phyloP scores from a whole-genome alignment of 2,888 invertebrate genomes.

The Tenthredo amoena region DNA sequence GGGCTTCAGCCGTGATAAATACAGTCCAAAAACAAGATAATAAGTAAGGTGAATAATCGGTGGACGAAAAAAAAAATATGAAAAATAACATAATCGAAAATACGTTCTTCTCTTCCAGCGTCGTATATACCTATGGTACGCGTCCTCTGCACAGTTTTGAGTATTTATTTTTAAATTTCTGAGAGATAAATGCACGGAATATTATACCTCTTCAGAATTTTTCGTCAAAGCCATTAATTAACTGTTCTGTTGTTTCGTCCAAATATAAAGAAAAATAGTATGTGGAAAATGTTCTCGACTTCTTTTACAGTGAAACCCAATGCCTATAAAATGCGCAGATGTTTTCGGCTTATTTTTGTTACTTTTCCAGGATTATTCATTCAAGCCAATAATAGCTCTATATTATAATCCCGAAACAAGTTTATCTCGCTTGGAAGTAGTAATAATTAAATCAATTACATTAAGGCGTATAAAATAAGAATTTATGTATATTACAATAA shows the following conservation, averaged over 20 bases:
- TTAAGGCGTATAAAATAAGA: no score
- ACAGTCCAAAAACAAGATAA: constrained; percentile 5
- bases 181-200: not conserved
- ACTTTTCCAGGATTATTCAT: not conserved
- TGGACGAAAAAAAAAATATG: not conserved
- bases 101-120: not conserved
- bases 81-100: not conserved
- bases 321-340: not conserved
- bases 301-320: not conserved
- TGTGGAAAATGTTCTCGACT: not conserved
- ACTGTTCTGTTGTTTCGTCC: not conserved
- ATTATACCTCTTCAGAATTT: not conserved
- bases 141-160: not conserved
- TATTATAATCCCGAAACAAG: not conserved
- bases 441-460: not conserved
- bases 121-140: not conserved
- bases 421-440: not conserved
- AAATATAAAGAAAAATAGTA: not conserved
- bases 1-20: not conserved
- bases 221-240: not conserved
- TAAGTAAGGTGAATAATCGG: not conserved
- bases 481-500: no score
- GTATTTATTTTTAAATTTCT: not conserved
- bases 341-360: not conserved
- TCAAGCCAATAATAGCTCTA: not conserved